Evolutionary conservation across 2,888 invertebrate genomes (phyloP), one percentile per base, ranked within the genome.

Genomic region (Leptothorax acervorum): DNA sequence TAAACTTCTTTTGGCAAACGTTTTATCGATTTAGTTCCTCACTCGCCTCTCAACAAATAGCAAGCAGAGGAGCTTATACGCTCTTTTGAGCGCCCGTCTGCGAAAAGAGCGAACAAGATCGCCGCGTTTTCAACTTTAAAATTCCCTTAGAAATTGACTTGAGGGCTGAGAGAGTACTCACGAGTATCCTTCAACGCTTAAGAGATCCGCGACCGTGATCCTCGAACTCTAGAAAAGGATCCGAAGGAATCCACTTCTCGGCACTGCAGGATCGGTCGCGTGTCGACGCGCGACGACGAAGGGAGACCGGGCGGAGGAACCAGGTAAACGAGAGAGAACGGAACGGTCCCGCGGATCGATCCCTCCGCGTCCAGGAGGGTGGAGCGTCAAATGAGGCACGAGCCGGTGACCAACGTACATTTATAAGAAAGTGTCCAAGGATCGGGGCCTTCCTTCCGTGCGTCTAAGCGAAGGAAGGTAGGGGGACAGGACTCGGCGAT

Each of bases 381-480:
- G 92, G 85, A 88, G 91, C 89, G 92, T 91, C 91, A 93, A 93
- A 90, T 94, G 94, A 92, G 91, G 88, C 91, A 87, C 87, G 86
- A 89, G 87, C 73, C 84, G 82, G 85, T 87, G 88, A 84, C 78
- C 90, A 90, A 92, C 92, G 93, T 94, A 93, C 90, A 94, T 94
- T 94, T 94, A 94, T 94, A 94, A 94, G 93, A 94, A 94, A 93
- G 92, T 92, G 82, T 88, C 93, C 93, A 93, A 94, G 94, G 93
- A 92, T 93, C 88, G 92, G 92, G 86, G 89, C 93, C 93, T 93
- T 92, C 92, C 91, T 81, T 73, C 79, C 48, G 74, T 18, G 89
- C 88, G 83, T 70, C 48, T 71, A 84, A 82, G 35, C 84, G 73
- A 86, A 75, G 57, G 81, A 92, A 90, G 91, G 91, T 88, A 90